Conservation (phyloP, 2,797 vertebrate species). For the Acipenser transmontanus region DNA sequence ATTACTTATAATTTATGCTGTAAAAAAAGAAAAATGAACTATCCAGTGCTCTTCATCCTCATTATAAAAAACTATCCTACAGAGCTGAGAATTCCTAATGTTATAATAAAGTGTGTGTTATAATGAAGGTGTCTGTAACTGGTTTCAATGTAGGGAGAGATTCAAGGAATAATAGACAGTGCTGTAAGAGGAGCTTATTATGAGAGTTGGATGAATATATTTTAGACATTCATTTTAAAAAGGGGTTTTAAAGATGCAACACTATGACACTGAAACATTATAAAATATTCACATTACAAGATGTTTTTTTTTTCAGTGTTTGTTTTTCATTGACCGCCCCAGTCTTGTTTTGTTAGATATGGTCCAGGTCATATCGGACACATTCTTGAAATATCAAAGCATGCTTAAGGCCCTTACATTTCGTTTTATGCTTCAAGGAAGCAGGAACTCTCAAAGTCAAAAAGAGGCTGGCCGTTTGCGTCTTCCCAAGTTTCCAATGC, state of each 20-base stretch:
- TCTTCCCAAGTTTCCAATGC: slow-evolving; percentile 25
- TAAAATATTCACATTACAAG: slow-evolving; percentile 2
- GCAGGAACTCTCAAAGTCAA: slow-evolving; percentile 29
- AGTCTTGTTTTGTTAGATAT: slow-evolving; percentile 64
- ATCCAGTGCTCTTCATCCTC: slow-evolving; percentile 49
- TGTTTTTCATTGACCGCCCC: slow-evolving; percentile 57
- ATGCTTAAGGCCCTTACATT: slow-evolving; percentile 66
- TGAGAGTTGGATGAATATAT: slow-evolving; percentile 35
- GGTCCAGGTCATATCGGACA: slow-evolving; percentile 58
- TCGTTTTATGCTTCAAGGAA: slow-evolving; percentile 55
- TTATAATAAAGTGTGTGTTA: slow-evolving; percentile 60
- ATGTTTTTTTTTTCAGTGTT: slow-evolving; percentile 25
- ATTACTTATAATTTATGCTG: slow-evolving; percentile 51
- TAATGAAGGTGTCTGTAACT: slow-evolving; percentile 45
- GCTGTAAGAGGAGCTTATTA: slow-evolving; percentile 44
- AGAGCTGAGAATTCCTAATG: slow-evolving; percentile 61
- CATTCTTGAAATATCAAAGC: slow-evolving; percentile 69
- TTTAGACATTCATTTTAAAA: slow-evolving; percentile 14
- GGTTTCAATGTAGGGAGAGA: slow-evolving; percentile 49
- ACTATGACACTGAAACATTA: no score
- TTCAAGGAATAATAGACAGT: slow-evolving; percentile 42
- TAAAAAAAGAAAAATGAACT: slow-evolving; percentile 36
- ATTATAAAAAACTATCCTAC: slow-evolving; percentile 51
- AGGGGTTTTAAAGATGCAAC: background rate
- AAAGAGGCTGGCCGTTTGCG: slow-evolving; percentile 26